Conservation (phyloP, 2,113 vertebrate genomes). For the Osmerus mordax region DNA sequence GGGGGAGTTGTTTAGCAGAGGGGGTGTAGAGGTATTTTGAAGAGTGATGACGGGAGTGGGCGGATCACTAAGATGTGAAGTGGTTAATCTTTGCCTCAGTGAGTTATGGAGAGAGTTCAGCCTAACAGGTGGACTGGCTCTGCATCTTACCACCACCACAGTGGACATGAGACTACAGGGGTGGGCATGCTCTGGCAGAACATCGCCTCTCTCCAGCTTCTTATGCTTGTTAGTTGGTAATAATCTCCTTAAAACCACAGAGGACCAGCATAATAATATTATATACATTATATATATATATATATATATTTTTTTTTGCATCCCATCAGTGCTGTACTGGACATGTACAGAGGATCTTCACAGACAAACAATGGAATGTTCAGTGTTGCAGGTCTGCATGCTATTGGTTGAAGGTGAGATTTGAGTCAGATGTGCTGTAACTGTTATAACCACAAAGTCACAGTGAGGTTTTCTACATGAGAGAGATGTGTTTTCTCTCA, state of each 20-base stretch:
- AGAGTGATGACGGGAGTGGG: slow-evolving; percentile 61
- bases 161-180: not conserved
- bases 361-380: no score
- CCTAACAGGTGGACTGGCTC: slow-evolving; percentile 58
- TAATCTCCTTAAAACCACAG: no score
- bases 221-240: no score
- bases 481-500: slow-evolving; percentile 32
- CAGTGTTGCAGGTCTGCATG: no score
- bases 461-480: slow-evolving; percentile 12
- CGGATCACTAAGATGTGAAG: slow-evolving; percentile 61
- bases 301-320: no score
- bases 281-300: no score
- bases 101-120: slow-evolving; percentile 53
- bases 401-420: not conserved
- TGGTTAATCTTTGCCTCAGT: slow-evolving; percentile 61
- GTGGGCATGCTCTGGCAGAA: not conserved
- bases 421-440: not conserved
- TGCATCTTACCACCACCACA: slow-evolving; percentile 46
- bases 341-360: not conserved
- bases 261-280: no score
- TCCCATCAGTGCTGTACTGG: no score
- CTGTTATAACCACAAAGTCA: not conserved
- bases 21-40: slow-evolving; percentile 45
- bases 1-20: slow-evolving; percentile 25
- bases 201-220: not conserved